These are phyloP conservation scores for Hystrix brachyura DNA, from an alignment of 2,113 vertebrate genomes.

Conservation along the genomic window DNA sequence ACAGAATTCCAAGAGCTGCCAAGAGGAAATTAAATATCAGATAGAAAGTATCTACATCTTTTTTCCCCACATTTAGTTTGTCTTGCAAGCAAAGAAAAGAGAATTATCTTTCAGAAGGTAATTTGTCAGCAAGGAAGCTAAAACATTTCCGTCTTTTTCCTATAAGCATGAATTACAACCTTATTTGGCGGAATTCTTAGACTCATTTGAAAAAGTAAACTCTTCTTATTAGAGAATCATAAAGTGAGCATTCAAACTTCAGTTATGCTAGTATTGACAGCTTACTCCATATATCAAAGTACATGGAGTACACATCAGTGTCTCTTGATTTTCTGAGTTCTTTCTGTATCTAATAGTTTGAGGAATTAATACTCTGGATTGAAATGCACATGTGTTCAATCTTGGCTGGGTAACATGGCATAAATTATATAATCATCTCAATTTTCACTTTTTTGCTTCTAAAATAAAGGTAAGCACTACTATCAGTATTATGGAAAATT, in stretches of 20 bases:
- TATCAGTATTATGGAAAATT: background rate
- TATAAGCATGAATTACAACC: conserved; percentile 62
- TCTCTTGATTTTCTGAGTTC: background rate
- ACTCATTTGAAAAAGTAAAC: conserved; percentile 57
- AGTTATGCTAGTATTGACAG: conserved; percentile 23
- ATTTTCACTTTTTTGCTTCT: background rate
- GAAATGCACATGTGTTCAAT: background rate
- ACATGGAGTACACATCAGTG: background rate
- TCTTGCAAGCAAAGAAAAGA: conserved; percentile 48
- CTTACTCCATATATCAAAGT: background rate
- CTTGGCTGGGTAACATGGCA: background rate
- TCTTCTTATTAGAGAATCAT: conserved; percentile 44
- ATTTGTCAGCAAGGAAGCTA: conserved; percentile 63
- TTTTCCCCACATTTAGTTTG: background rate
- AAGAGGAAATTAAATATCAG: conserved; percentile 58
- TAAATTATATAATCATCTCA: background rate
- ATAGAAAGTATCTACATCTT: conserved; percentile 8
- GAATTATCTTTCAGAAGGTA: conserved; percentile 59
- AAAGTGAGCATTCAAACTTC: conserved; percentile 32
- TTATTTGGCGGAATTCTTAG: conserved; percentile 54
- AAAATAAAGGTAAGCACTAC: background rate
- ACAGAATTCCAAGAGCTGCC: conserved; percentile 56
- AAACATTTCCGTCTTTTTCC: conserved; percentile 29
- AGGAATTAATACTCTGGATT: background rate
- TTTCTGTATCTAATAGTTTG: background rate